Base-by-base conservation (phyloP, 2,888 invertebrate genomes). In the Empis stercorea region DNA sequence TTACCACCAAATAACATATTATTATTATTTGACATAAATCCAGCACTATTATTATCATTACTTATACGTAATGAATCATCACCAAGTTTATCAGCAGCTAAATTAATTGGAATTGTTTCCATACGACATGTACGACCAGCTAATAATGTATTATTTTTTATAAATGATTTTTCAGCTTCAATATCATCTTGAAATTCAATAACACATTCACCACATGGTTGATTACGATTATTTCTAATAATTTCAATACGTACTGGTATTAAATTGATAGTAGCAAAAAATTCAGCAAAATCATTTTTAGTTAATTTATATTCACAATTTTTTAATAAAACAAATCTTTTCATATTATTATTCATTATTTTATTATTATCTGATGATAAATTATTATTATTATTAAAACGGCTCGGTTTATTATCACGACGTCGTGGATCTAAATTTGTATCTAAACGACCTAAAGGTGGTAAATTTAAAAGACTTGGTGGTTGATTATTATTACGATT, bases 121-220 rank as follows among this genome's bases (percentile, higher is more conserved):
- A 55, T 49, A 4, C 54, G 49, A n/a, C 60, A 54, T 2, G 52
- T 45, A 15, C 56, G 50, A 37, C 47, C 20, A 56, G 58, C 57
- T 4, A 61, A 62, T 30, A 60, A 56, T 11, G 56, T 61, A 5
- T 66, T 65, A 57, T 62, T 70, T 11, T 61, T 65, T 30, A 61
- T 58, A 54, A n/a, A 59, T 46, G 55, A 58, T 50, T 49, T 51
- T 36, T 79, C 71, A 3, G 87, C 86, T 59, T 91, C 87, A 40
- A 78, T 78, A 2, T 71, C 57, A 20, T 74, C 76, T 14, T 75
- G 72, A 63, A 95, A 93, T 63, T 94, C 92, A 58, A 92, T 87
- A 65, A 86, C 89, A 43, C 89, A 88, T 61, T 88, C 85, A 1
- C 93, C 92, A 0, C 82, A 78, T 0, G 85, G 84, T 59, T 80